These are phyloP conservation scores for Drosophila helvetica DNA, from an alignment of 2,888 invertebrate species.

Conservation along the genomic window DNA sequence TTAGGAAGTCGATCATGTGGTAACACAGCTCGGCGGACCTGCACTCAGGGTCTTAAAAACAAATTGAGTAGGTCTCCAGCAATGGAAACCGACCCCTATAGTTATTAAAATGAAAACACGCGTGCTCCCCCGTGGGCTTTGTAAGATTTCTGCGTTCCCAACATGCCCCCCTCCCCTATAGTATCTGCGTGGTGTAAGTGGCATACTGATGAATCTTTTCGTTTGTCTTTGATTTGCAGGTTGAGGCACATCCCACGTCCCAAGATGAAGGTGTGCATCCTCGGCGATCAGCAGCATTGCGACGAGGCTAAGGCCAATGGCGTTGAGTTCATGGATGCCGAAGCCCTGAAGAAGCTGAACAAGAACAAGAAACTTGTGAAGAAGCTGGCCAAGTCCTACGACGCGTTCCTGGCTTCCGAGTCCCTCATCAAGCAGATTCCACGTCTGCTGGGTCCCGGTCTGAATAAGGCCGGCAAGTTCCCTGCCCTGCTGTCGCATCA, in stretches of 20 bases:
- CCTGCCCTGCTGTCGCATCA: constrained; percentile 98
- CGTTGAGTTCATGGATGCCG: constrained; percentile 98
- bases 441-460: constrained; percentile 97
- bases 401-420: constrained; percentile 99
- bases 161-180: too few species aligned
- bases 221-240: constrained; percentile 85
- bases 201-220: neutral
- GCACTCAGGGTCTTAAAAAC: constrained; percentile 99
- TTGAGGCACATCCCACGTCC: constrained; percentile 99
- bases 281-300: constrained; percentile 99
- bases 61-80: constrained; percentile 90
- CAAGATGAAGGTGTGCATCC: constrained; percentile 98
- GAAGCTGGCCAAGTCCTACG: constrained; percentile 97
- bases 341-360: constrained; percentile 99
- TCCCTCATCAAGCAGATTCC: constrained; percentile 99
- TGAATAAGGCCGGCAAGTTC: constrained; percentile 99
- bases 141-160: constrained; percentile 61
- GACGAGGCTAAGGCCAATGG: constrained; percentile 97
- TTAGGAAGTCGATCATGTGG: constrained; percentile 86
- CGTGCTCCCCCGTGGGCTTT: constrained; percentile 57
- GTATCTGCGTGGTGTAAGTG: neutral
- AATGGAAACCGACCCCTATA: constrained; percentile 51
- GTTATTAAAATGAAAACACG: constrained; percentile 36
- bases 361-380: constrained; percentile 99
- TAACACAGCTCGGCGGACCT: constrained; percentile 91